phyloP scores from a whole-genome alignment of 2,797 vertebrate genomes.

The Urosaurus nigricauda region DNA sequence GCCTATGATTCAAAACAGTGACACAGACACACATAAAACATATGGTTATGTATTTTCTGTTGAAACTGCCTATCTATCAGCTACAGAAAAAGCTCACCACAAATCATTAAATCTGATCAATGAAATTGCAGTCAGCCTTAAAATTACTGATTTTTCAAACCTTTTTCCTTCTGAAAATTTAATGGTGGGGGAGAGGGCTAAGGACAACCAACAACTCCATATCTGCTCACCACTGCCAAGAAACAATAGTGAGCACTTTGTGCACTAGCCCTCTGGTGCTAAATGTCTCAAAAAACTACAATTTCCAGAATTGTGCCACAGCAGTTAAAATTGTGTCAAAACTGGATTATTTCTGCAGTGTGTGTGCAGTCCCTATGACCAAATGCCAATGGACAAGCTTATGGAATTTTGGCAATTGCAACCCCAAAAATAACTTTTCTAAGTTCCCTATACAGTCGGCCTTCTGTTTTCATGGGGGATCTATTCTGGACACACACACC shows the following conservation, averaged over 20 bases:
- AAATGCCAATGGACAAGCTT: not conserved
- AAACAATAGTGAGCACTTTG: not conserved
- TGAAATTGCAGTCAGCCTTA: not conserved
- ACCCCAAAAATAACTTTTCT: not conserved
- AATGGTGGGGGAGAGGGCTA: too few relatives aligned
- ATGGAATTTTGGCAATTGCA: not conserved
- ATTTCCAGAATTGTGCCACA: too few relatives aligned
- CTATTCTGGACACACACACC: too few relatives aligned
- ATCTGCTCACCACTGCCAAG: not conserved
- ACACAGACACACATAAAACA: not conserved
- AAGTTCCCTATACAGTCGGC: not conserved
- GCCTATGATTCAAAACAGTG: not conserved
- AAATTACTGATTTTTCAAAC: not conserved
- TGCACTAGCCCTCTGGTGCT: not conserved
- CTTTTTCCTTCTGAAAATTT: not conserved
- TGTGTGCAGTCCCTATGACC: too few relatives aligned
- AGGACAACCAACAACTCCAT: not conserved
- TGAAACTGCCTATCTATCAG: not conserved
- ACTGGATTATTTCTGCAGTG: too few relatives aligned
- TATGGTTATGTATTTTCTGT: not conserved
- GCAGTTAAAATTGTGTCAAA: too few relatives aligned
- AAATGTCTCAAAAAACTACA: too few relatives aligned
- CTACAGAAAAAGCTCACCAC: not conserved
- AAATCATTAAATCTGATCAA: not conserved
- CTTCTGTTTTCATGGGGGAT: too few relatives aligned